These are phyloP conservation scores for Anoplopoma fimbria DNA, from an alignment of 2,113 vertebrate genomes.

Conservation along the genomic window DNA sequence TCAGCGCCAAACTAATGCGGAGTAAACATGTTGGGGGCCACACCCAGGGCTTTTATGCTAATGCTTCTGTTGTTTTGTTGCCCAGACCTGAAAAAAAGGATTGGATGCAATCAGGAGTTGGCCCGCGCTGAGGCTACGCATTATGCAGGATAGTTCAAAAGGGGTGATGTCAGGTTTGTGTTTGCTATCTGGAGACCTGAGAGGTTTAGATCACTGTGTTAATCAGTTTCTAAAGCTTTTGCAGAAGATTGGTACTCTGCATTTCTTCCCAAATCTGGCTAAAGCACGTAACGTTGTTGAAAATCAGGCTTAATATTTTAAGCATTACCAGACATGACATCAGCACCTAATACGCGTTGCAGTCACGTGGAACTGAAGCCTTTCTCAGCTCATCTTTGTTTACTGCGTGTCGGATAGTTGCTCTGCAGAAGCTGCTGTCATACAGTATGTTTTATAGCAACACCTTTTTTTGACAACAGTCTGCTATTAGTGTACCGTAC, in stretches of 20 bases:
- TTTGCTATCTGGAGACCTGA: slow-evolving; percentile 29
- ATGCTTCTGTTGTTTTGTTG: slow-evolving; percentile 50
- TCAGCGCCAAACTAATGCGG: slow-evolving; percentile 36
- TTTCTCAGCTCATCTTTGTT: slow-evolving; percentile 28
- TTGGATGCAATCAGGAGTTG: slow-evolving; percentile 73
- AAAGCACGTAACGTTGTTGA: slow-evolving; percentile 8
- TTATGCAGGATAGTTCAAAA: slow-evolving; percentile 56
- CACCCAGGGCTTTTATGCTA: slow-evolving; percentile 64
- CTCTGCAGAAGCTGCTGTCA: slow-evolving; percentile 39
- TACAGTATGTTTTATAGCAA: slow-evolving; percentile 13
- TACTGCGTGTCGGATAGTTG: slow-evolving; percentile 22
- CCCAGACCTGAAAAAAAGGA: slow-evolving; percentile 48
- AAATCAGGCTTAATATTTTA: slow-evolving; percentile 41
- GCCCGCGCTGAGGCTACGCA: slow-evolving; percentile 20
- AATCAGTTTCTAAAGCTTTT: slow-evolving; percentile 30
- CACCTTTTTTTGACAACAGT: slow-evolving; percentile 9
- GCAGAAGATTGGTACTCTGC: slow-evolving; percentile 1
- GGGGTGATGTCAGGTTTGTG: slow-evolving; percentile 57
- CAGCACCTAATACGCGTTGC: slow-evolving; percentile 26
- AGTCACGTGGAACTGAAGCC: slow-evolving; percentile 16
- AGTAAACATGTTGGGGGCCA: slow-evolving; percentile 36
- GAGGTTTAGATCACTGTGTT: slow-evolving; percentile 5
- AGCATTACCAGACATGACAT: slow-evolving; percentile 60
- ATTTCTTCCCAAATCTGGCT: slow-evolving; percentile 27
- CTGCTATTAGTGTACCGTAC: slow-evolving; percentile 11